A percentile compares a stretch with the other conserved stretches of the same genome.
Conservation (phyloP, 2,888 invertebrate species). For the Cistogaster globosa region DNA sequence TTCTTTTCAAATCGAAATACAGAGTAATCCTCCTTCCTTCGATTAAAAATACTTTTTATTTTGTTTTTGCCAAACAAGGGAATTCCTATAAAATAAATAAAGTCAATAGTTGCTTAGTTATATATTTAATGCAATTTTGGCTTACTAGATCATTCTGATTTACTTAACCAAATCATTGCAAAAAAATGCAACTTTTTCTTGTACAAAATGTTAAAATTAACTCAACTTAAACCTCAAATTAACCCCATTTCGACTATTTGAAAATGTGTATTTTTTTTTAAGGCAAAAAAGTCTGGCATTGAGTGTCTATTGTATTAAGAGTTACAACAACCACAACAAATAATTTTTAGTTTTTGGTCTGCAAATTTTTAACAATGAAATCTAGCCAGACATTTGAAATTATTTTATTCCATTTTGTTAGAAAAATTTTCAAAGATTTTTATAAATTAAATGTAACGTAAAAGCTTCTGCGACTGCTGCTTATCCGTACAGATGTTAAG, state of each 20-base stretch:
- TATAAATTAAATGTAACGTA: slow-evolving; percentile 18
- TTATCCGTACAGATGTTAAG: neutral
- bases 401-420: slow-evolving; percentile 15
- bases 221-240: slow-evolving; percentile 29
- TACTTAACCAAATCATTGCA: neutral
- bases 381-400: slow-evolving; percentile 38
- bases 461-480: neutral
- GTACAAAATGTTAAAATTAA: neutral
- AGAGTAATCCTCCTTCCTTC: too few relatives aligned
- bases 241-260: slow-evolving; percentile 13
- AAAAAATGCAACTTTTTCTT: too few relatives aligned
- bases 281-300: neutral
- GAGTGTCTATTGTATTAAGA: neutral
- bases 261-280: neutral
- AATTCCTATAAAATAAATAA: too few relatives aligned
- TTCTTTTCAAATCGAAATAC: too few relatives aligned
- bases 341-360: neutral
- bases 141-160: too few relatives aligned
- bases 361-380: slow-evolving; percentile 34
- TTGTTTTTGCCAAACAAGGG: too few relatives aligned
- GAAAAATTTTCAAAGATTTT: slow-evolving; percentile 7
- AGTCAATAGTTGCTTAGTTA: too few relatives aligned
- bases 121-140: too few relatives aligned
- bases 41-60: too few relatives aligned
- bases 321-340: neutral